A percentile compares a stretch with the other conserved stretches of the same genome.
Evolutionary conservation across 2,888 invertebrate genomes (phyloP).

Genomic region (Rhyacophila evoluta): DNA sequence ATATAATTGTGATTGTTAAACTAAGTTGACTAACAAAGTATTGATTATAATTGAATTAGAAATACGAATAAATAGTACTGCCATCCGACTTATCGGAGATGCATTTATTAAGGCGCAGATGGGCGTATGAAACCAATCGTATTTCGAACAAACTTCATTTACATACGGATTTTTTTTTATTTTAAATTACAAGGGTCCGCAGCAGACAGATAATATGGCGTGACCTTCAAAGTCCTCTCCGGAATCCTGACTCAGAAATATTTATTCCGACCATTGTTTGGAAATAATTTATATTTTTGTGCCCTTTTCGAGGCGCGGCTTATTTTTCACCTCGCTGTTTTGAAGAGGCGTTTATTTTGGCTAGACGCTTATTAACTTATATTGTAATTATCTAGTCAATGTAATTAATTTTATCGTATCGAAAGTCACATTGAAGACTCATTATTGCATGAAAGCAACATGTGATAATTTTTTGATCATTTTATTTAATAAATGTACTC

Average conservation of each 20-base stretch:
- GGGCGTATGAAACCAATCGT: constrained; percentile 28
- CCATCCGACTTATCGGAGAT: background rate
- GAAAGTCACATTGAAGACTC: too few relatives aligned
- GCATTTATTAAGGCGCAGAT: background rate
- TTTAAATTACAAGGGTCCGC: constrained; percentile 46
- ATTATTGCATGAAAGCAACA: too few relatives aligned
- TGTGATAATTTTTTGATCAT: too few relatives aligned
- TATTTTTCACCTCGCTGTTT: background rate
- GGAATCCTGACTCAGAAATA: constrained; percentile 42
- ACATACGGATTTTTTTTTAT: constrained; percentile 52
- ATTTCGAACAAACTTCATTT: constrained; percentile 51
- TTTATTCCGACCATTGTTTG: constrained; percentile 34
- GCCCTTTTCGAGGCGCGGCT: background rate
- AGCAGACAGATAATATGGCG: constrained; percentile 45
- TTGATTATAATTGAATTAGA: too few relatives aligned
- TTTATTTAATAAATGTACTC: too few relatives aligned
- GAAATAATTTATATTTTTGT: background rate
- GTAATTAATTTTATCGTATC: too few relatives aligned
- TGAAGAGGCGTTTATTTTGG: background rate
- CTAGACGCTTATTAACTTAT: too few relatives aligned
- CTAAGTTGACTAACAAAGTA: too few relatives aligned
- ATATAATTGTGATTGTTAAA: too few relatives aligned
- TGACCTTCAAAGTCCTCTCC: constrained; percentile 49
- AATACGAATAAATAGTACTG: too few relatives aligned
- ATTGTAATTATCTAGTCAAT: too few relatives aligned